These are phyloP conservation scores for Nanorana parkeri DNA, from an alignment of 2,113 vertebrate genomes.

Conservation along the genomic window DNA sequence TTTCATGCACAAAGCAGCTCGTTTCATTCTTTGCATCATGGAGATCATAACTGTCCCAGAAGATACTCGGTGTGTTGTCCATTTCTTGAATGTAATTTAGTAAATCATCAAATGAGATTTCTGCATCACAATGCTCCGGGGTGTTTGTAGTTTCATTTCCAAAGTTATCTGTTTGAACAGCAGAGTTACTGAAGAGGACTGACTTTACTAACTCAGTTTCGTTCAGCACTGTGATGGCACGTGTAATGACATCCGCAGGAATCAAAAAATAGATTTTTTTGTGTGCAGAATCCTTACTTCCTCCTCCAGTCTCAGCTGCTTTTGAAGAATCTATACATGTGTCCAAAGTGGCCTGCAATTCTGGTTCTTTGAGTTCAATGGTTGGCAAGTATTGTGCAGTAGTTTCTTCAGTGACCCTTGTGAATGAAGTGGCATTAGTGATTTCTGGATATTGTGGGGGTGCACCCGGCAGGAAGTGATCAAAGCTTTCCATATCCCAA, in stretches of 20 bases:
- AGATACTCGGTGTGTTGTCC: not conserved
- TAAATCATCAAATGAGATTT: not conserved
- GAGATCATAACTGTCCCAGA: conserved; percentile 48
- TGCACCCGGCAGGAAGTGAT: not conserved
- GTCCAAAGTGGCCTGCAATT: no score
- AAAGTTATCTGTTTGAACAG: not conserved
- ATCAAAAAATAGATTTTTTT: not conserved
- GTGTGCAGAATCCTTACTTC: not conserved
- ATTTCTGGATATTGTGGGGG: no score
- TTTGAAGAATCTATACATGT: no score
- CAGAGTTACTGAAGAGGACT: not conserved
- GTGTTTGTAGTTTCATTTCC: not conserved
- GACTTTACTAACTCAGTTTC: not conserved
- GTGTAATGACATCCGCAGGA: no score
- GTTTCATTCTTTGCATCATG: not conserved
- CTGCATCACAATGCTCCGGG: not conserved
- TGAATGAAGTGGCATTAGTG: no score
- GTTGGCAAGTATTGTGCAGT: no score
- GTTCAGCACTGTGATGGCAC: not conserved
- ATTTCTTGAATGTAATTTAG: not conserved
- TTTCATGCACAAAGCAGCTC: no score
- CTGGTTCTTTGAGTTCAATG: no score
- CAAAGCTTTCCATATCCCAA: conserved; percentile 15
- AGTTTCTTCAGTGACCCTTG: no score
- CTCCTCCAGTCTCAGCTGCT: no score